Evolutionary conservation across 1,140 invertebrate species (phyloP).

Genomic region (Bombus picipes): DNA sequence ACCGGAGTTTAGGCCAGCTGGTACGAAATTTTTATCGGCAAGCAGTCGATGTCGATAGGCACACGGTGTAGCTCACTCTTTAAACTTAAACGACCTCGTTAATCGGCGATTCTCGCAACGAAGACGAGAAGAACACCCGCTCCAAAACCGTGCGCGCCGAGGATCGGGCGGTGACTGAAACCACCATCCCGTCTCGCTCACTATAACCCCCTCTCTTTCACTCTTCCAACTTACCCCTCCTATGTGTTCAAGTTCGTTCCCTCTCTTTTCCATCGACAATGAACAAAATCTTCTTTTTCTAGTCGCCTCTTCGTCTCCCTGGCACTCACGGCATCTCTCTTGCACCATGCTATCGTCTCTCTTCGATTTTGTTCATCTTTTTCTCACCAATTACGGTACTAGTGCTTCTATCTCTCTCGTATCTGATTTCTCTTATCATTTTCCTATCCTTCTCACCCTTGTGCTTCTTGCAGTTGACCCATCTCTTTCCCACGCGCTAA

Average conservation of each 20-base stretch:
- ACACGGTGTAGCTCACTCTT: constrained; percentile 32
- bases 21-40: not conserved
- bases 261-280: constrained; percentile 22
- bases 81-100: constrained; percentile 14
- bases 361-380: constrained; percentile 33
- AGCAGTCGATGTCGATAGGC: constrained; percentile 16
- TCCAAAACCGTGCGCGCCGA: constrained; percentile 79
- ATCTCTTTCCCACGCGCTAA: not conserved
- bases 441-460: constrained; percentile 37
- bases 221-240: constrained; percentile 38
- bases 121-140: constrained; percentile 57
- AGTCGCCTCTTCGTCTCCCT: not conserved
- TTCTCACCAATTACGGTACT: not conserved
- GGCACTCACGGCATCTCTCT: not conserved
- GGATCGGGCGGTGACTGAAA: constrained; percentile 81
- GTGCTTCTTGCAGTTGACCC: not conserved
- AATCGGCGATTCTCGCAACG: constrained; percentile 53
- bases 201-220: constrained; percentile 48
- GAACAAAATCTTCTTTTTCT: constrained; percentile 43
- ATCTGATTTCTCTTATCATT: constrained; percentile 46
- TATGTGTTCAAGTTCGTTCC: constrained; percentile 8
- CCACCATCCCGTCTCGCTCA: constrained; percentile 67
- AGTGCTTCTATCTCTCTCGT: constrained; percentile 51
- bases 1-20: not conserved
- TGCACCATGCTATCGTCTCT: constrained; percentile 31